Evolutionary conservation across 1,140 invertebrate genomes (phyloP).

Genomic region (Bombus soroeensis): DNA sequence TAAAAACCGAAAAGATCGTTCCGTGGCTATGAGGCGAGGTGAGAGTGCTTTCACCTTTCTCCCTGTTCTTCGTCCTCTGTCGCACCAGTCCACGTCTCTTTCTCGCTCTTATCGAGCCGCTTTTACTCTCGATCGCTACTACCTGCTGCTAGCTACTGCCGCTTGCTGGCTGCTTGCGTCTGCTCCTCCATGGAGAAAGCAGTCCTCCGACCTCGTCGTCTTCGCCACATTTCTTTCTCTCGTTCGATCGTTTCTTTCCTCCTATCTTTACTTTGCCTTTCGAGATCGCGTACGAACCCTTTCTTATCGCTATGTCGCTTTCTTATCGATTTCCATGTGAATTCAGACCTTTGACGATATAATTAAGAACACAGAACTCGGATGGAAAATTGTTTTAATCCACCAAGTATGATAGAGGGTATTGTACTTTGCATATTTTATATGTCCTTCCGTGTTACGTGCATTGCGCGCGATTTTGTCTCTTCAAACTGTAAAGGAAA

Average conservation of each 20-base stretch:
- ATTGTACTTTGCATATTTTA: too few relatives aligned
- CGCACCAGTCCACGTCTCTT: conserved; percentile 28
- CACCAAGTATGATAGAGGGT: too few relatives aligned
- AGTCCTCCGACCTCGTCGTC: conserved; percentile 65
- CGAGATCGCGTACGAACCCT: neutral
- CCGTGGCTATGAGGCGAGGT: conserved; percentile 63
- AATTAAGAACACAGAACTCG: too few relatives aligned
- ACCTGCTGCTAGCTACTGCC: conserved; percentile 61
- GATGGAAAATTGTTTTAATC: too few relatives aligned
- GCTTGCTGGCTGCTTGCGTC: conserved; percentile 7
- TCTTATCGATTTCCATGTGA: too few relatives aligned
- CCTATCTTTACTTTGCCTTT: neutral
- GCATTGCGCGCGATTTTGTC: too few relatives aligned
- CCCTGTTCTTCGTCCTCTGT: conserved; percentile 67
- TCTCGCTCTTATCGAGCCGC: conserved; percentile 69
- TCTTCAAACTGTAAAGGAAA: too few relatives aligned
- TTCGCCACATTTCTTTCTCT: conserved; percentile 63
- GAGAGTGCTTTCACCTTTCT: conserved; percentile 83
- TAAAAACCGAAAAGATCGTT: conserved; percentile 62
- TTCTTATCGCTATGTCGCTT: neutral
- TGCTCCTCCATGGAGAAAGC: conserved; percentile 75
- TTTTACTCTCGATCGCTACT: conserved; percentile 81
- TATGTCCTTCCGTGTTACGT: too few relatives aligned
- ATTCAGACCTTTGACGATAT: too few relatives aligned
- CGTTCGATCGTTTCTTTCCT: neutral